A percentile compares a stretch with the other conserved stretches of the same genome.
phyloP scores from a whole-genome alignment of 2,797 vertebrate species.

The Leontocebus nigricollis region DNA sequence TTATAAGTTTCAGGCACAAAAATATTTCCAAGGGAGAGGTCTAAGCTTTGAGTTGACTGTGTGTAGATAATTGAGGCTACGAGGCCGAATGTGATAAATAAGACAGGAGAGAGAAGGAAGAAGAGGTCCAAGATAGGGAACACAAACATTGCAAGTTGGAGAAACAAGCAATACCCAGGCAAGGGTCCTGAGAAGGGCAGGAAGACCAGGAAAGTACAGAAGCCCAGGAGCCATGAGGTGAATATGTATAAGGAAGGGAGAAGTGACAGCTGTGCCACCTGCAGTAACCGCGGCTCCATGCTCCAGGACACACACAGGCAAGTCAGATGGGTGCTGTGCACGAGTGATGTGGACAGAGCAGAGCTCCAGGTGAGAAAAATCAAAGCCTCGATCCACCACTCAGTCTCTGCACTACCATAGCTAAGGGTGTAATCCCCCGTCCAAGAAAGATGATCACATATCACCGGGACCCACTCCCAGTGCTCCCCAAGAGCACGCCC shows the following conservation, averaged over 20 bases:
- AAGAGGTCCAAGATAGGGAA: rapidly evolving
- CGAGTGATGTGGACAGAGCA: rapidly evolving
- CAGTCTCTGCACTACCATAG: background rate
- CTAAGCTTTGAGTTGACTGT: background rate
- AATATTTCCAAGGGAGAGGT: background rate
- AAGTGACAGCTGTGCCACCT: background rate
- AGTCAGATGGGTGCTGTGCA: too few species aligned
- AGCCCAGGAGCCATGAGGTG: background rate
- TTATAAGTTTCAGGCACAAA: too few species aligned
- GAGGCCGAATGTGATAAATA: background rate
- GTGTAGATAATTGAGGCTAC: too few species aligned
- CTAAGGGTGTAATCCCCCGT: rapidly evolving
- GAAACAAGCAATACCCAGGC: background rate
- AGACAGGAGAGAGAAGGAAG: background rate
- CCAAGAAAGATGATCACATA: rapidly evolving
- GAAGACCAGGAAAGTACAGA: too few species aligned
- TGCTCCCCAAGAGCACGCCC: background rate
- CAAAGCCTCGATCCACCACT: background rate
- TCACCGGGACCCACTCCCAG: rapidly evolving
- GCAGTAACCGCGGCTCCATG: rapidly evolving
- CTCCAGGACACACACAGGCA: background rate
- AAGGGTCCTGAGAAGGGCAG: background rate
- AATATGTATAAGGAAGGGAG: background rate
- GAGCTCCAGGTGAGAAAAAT: background rate
- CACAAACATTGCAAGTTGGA: background rate